These are phyloP conservation scores for Bergia sp. DNA, from an alignment of 92 coral and sea anemone species.

Conservation along the genomic window DNA sequence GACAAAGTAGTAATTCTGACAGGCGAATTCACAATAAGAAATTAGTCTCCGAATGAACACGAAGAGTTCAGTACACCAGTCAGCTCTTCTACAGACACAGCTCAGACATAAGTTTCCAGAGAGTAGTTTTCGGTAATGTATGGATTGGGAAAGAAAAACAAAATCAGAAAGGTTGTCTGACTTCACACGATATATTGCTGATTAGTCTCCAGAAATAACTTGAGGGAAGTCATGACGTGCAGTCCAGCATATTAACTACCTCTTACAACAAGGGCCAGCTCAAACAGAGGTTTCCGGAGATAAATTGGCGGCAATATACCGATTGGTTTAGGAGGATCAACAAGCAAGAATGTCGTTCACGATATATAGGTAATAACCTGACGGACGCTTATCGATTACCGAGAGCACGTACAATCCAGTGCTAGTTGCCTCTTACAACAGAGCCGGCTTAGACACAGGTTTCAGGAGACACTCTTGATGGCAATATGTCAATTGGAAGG, in stretches of 20 bases:
- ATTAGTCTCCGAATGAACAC: too few species aligned
- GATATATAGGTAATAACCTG: not conserved
- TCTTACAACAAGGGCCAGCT: not conserved
- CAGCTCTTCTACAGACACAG: too few species aligned
- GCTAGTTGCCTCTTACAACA: not conserved
- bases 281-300: not conserved
- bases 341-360: too few species aligned
- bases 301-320: not conserved
- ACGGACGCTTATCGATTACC: not conserved
- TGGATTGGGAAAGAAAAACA: too few species aligned
- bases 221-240: not conserved
- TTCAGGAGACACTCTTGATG: constrained; percentile 25
- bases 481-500: constrained; percentile 19
- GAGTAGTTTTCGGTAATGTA: too few species aligned
- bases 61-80: too few species aligned
- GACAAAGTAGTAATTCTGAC: too few species aligned
- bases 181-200: too few species aligned
- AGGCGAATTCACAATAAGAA: too few species aligned
- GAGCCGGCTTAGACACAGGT: not conserved
- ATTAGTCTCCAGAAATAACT: constrained; percentile 17
- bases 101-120: too few species aligned
- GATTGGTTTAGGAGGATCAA: not conserved
- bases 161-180: too few species aligned
- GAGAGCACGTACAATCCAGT: too few species aligned
- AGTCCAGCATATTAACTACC: not conserved